Evolutionary conservation across 2,113 vertebrate genomes (phyloP), one percentile per base, ranked within the genome.

Genomic region (Turdus rufiventris): DNA sequence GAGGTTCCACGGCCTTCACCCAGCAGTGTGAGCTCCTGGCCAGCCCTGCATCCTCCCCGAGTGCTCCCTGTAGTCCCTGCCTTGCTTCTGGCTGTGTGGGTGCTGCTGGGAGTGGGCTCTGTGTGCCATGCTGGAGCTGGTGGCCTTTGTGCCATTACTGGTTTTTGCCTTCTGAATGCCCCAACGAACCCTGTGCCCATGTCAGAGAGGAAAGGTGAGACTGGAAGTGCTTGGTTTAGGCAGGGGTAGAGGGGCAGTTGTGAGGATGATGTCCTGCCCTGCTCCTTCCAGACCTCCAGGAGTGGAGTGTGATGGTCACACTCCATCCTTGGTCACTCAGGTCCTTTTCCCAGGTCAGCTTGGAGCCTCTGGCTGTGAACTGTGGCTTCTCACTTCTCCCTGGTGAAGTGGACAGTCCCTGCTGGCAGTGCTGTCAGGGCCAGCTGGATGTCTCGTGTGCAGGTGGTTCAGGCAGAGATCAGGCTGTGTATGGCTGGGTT

Each of bases 331-430:
- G 18, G 29, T 68, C 50, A 28, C 36, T 63, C 58, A 18, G 11
- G 8, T 58, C 38, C 53, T 68, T 63, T 53, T 42, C 31, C 28
- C 43, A 20, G 38, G 9, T 71, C 26, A 33, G 5, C n/a, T 25
- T 25, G 77, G 56, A 82, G 31, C 70, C 33, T 53, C 48, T 33
- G 2, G 4, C 26, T 63, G 60, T 24, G 48, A 40, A 31, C 29
- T 75, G 38, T 2, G 9, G 24, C 40, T 77, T 40, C 56, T 54
- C 23, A 1, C 58, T 48, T 34, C 21, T 42, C 36, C n/a, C 13
- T 4, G 8, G 18, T 1, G 12, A 34, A 67, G 14, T 12, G 36
- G 40, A 33, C 24, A 13, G 24, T 53, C 0, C 0, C 42, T 74
- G 47, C 48, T 60, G 83, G 40, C 40, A 10, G 28, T 2, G 1